A percentile compares a stretch with the other conserved stretches of the same genome.
Evolutionary conservation across 1,140 invertebrate genomes (phyloP).

Genomic region (Diabrotica virgifera): DNA sequence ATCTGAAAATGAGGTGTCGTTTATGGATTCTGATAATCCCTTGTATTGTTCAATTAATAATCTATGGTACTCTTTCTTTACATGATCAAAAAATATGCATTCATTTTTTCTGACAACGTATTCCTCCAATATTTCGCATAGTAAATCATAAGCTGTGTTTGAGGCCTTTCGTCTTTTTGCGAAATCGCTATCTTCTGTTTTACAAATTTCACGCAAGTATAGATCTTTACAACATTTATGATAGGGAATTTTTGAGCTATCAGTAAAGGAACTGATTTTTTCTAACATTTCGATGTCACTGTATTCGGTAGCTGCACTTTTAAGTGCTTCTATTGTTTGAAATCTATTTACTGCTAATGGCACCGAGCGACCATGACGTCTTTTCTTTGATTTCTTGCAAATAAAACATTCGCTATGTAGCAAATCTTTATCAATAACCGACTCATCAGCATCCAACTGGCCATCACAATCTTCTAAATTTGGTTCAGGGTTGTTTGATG

Average conservation of each 20-base stretch:
- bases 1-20: background rate
- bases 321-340: constrained; percentile 8
- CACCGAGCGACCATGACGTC: background rate
- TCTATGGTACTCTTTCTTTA: constrained; percentile 20
- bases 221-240: too few relatives aligned
- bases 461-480: too few relatives aligned
- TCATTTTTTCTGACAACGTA: constrained; percentile 21
- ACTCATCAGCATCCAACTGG: too few relatives aligned
- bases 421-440: too few relatives aligned
- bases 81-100: constrained; percentile 20
- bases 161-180: constrained; percentile 14
- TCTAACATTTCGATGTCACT: constrained; percentile 21
- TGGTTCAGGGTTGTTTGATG: too few relatives aligned
- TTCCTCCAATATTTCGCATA: too few relatives aligned
- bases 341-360: constrained; percentile 12
- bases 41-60: constrained; percentile 16
- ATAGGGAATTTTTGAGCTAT: constrained; percentile 17
- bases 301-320: constrained; percentile 19
- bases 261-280: constrained; percentile 22
- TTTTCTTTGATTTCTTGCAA: too few relatives aligned
- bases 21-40: constrained; percentile 12
- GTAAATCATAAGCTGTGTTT: constrained; percentile 18
- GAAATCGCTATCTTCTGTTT: constrained; percentile 18
- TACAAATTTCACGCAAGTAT: constrained; percentile 19
- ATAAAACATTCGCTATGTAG: too few relatives aligned